These are phyloP conservation scores for Papilio demoleus DNA, from an alignment of 2,888 invertebrate species.

Conservation along the genomic window DNA sequence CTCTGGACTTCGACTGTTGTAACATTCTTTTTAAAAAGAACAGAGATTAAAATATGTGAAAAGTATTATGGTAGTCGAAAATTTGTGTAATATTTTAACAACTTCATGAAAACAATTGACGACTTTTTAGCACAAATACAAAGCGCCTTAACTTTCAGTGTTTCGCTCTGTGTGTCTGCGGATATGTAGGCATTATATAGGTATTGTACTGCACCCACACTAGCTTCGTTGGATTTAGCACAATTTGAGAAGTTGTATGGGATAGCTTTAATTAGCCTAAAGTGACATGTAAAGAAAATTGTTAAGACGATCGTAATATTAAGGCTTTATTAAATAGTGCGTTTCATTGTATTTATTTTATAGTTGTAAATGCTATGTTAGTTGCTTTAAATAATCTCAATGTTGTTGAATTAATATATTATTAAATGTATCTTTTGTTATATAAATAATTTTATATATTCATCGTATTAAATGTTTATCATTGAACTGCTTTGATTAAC, in stretches of 20 bases:
- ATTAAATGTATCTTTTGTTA: constrained; percentile 4
- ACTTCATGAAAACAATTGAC: not conserved
- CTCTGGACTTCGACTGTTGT: no score
- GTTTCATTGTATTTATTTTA: constrained; percentile 18
- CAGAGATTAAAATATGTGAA: no score
- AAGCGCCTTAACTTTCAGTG: constrained; percentile 15
- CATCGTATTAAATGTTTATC: constrained; percentile 18
- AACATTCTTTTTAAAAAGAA: no score
- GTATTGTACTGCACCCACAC: constrained; percentile 56
- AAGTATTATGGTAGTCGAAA: no score
- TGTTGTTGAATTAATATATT: constrained; percentile 13
- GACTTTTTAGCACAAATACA: not conserved
- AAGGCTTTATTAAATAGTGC: constrained; percentile 15
- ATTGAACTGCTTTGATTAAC: constrained; percentile 14
- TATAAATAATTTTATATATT: not conserved
- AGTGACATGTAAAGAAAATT: constrained; percentile 59
- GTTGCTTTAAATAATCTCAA: constrained; percentile 36
- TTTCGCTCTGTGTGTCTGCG: not conserved
- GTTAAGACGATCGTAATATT: constrained; percentile 43
- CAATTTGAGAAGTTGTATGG: constrained; percentile 79
- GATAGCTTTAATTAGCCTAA: constrained; percentile 82
- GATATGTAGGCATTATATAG: constrained; percentile 14
- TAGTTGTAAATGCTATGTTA: constrained; percentile 10
- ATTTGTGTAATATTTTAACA: not conserved
- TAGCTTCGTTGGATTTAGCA: constrained; percentile 69